Evolutionary conservation across 2,113 vertebrate genomes (phyloP), one percentile per base, ranked within the genome.

Genomic region (Protobothrops flavoviridis): DNA sequence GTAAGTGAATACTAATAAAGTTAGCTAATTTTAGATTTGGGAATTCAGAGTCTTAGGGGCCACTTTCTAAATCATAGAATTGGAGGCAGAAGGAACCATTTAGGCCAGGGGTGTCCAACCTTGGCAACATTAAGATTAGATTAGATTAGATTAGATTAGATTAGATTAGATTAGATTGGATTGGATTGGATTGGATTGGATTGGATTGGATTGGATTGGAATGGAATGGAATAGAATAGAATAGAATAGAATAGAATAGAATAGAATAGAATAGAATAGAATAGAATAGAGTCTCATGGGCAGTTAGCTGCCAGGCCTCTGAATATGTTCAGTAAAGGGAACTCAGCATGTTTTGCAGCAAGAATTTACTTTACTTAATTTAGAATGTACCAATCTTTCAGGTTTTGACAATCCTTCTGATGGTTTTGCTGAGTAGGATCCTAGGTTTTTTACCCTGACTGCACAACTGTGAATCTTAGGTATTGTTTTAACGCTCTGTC

Each of bases 121-220:
- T 12, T 64, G 24, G 10, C 26, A 69, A 5, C 11, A n/a, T 69
- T 69, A 69, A n/a, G 26, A 48, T 48, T 48, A 48, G 45, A 48
- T 48, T 48, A 48, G 45, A 48, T 1, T 48, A 48, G 45, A 48
- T 0, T 48, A 50, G 7, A 50, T 0, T 50, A 50, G 48, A 50
- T 0, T 50, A 50, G 48, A 50, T 0, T 50, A 50, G 48, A 50
- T 0, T 50, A 50, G 48, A 50, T n/a, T n/a, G n/a, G 26, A 48
- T 48, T 48, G 6, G 45, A 48, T 48, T 48, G 6, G 45, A 48
- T 1, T 48, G 6, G 45, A 48, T 0, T 48, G 9, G 7, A 50
- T 0, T 50, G 9, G 48, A 50, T 0, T 50, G 9, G 48, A 50
- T 0, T 50, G 9, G 48, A 50, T 0, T 50, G 9, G 48, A 50